phyloP scores from a whole-genome alignment of 1,140 invertebrate species.

The Zophobas atratus region DNA sequence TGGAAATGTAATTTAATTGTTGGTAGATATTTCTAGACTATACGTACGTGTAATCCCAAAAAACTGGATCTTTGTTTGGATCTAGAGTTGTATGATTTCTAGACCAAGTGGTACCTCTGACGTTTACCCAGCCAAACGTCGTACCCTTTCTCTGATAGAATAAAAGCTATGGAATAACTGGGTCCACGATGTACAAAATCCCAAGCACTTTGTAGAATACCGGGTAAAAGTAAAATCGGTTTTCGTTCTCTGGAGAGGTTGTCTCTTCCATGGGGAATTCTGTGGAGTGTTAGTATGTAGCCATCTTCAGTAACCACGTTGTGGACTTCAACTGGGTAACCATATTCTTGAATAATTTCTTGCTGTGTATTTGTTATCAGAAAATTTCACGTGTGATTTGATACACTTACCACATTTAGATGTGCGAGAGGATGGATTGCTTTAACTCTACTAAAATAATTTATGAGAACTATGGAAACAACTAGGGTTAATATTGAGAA shows the following conservation, averaged over 20 bases:
- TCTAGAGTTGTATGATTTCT: conserved; percentile 46
- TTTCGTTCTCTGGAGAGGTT: not conserved
- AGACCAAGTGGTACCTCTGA: conserved; percentile 63
- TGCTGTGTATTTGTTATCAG: not conserved
- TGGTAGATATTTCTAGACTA: not conserved
- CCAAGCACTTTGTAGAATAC: conserved; percentile 73
- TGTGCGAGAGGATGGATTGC: conserved; percentile 5
- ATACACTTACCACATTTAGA: conserved; percentile 26
- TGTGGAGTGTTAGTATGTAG: conserved; percentile 41
- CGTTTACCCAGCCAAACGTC: conserved; percentile 82
- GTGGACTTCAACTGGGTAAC: conserved; percentile 19
- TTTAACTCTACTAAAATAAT: not conserved
- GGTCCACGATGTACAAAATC: conserved; percentile 75
- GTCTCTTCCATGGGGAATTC: conserved; percentile 12
- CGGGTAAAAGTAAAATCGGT: conserved; percentile 76
- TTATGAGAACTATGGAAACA: too few relatives aligned
- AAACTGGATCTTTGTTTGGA: conserved; percentile 32
- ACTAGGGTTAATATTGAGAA: too few relatives aligned
- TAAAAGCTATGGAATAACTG: conserved; percentile 69
- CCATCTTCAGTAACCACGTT: conserved; percentile 31
- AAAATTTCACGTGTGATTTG: not conserved
- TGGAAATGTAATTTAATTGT: conserved; percentile 62
- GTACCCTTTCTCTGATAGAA: conserved; percentile 68
- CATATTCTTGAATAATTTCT: conserved; percentile 15
- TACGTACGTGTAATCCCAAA: conserved; percentile 47